Conservation (phyloP, 2,888 invertebrate genomes). For the Rutpela maculata region DNA sequence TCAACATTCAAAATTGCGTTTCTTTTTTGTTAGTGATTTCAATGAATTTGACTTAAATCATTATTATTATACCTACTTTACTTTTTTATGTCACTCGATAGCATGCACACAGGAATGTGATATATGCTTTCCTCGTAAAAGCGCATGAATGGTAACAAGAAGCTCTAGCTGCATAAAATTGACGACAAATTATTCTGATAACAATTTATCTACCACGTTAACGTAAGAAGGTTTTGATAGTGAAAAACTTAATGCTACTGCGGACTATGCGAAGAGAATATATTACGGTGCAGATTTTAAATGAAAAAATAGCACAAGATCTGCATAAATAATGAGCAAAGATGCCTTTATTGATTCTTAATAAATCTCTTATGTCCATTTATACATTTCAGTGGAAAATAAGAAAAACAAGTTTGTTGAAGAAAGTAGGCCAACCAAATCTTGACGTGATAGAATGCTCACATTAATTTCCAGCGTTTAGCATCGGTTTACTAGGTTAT, state of each 20-base stretch:
- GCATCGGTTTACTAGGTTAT: neutral
- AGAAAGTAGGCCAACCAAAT: neutral
- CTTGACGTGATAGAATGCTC: neutral
- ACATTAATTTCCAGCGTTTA: neutral
- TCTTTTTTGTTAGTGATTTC: no score
- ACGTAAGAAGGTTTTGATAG: neutral
- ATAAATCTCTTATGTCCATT: constrained; percentile 26
- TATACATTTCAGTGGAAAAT: constrained; percentile 9
- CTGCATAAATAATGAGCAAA: constrained; percentile 23
- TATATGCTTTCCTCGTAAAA: neutral
- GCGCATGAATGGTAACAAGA: neutral
- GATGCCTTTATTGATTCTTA: constrained; percentile 19
- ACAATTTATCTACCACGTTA: neutral
- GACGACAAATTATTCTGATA: neutral
- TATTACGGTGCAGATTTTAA: neutral
- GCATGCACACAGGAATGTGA: no score
- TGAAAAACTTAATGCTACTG: neutral
- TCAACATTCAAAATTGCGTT: no score
- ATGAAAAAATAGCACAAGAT: constrained; percentile 11
- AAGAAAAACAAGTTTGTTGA: neutral
- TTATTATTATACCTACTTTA: no score
- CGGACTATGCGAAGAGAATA: constrained; percentile 2
- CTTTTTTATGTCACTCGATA: no score
- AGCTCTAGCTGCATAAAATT: neutral
- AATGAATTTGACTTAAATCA: no score